Evolutionary conservation across 2,113 vertebrate species (phyloP), one percentile per base, ranked within the genome.

Genomic region (Brienomyrus longianalis): DNA sequence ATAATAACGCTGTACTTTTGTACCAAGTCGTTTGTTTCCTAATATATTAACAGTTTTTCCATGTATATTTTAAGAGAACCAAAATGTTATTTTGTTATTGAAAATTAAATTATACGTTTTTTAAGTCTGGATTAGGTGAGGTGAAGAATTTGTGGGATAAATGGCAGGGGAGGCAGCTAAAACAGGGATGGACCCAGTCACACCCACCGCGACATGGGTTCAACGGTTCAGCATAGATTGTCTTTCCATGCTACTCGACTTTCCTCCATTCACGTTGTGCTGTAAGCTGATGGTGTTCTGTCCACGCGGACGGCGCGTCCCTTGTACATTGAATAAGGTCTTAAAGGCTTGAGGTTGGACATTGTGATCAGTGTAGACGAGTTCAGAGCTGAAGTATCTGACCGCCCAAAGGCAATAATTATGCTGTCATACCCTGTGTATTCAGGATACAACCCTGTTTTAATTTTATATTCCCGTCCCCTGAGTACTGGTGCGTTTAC

Each of bases 11-110:
- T 89, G 94, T 87, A 89, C 86, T 91, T 90, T 93, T 93, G 89
- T 93, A 93, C 88, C 91, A 92, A 90, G 85, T 84, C 52, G 90
- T 89, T 89, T 92, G 90, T 89, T 89, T 92, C 66, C 62, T 91
- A 89, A 89, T 56, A 89, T 90, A 52, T 50, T 87, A 89, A 92
- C 84, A 92, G 50, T 70, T 91, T 92, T 96, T 95, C 94, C 93
- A 96, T 93, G 92, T 96, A 95, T 96, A 96, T 96, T 96, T 97
- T 96, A 96, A 95, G 94, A 95, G 92, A 92, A 86, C 95, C 91
- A 56, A 93, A 94, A 95, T 94, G 90, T 95, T 96, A 95, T 96
- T 97, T 96, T 96, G 94, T 95, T 94, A 96, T 92, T 88, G 45
- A 92, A 94, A 94, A 92, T 94, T 92, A 91, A 91, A 88, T 95